Evolutionary conservation across 2,888 invertebrate species (phyloP), one percentile per base, ranked within the genome.

Genomic region (Branchipolynoe longqiensis): DNA sequence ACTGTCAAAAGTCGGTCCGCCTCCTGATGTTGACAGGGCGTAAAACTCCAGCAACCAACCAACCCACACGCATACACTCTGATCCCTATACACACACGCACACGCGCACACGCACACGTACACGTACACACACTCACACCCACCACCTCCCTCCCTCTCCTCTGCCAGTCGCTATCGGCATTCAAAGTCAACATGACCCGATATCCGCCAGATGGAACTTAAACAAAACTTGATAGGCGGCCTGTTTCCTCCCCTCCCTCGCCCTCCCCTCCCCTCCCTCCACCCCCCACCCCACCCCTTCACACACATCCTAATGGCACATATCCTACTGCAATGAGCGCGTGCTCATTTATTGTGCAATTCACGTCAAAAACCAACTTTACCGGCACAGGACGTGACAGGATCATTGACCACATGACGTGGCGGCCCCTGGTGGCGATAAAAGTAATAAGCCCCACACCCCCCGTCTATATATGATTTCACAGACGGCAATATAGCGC

Each of bases 341-440:
- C 48, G 48, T 78, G 78, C 48, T n/a, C 78, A 78, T 78, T 78
- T 78, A 78, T 78, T 78, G 31, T 78, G 78, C 48, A 78, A 78
- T 78, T 78, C 78, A 25, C 54, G 78, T 78, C 78, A 78, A 78
- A 69, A 78, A 78, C 78, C 78, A 41, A 78, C 78, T 78, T 78
- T 78, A 48, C 31, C 31, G 54, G 48, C 6, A 38, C n/a, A 41
- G 78, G 78, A 78, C 25, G 3, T 78, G 78, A 69, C 69, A 69
- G 78, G 78, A 78, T 78, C 78, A 78, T 78, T 48, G 41, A 41
- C 78, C 41, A 54, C 28, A 41, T 78, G 54, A 78, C 78, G 25
- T 18, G 54, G 48, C 48, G n/a, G n/a, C n/a, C n/a, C 78, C 38
- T 12, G 1, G 3, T 78, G 78, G 28, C 48, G 48, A 78, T 78